Evolutionary conservation across 2,797 vertebrate genomes (phyloP).

Genomic region (Diceros bicornis): DNA sequence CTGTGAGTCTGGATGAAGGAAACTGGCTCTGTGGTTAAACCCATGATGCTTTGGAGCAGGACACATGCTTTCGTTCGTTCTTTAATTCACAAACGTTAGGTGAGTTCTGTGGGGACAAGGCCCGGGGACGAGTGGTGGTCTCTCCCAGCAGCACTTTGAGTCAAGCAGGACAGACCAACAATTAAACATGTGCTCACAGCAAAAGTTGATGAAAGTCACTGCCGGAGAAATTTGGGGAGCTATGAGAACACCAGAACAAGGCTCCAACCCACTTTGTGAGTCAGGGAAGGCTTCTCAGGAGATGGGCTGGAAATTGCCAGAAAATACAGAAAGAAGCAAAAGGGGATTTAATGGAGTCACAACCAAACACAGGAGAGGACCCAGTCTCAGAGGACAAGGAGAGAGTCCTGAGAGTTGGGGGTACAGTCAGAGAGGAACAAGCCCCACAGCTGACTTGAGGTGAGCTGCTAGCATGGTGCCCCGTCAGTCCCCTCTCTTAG

Average conservation of each 20-base stretch:
- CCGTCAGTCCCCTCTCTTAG: neutral
- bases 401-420: neutral
- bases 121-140: neutral
- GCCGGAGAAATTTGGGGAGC: neutral
- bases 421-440: accelerated
- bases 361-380: neutral
- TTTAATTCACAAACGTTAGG: neutral
- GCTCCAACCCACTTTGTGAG: neutral
- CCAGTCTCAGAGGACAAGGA: neutral
- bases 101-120: too few species aligned
- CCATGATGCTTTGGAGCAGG: neutral
- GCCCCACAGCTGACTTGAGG: neutral
- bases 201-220: accelerated
- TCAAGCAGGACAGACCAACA: neutral
- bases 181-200: accelerated
- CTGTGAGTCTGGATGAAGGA: neutral
- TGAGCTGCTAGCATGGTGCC: neutral
- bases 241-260: accelerated
- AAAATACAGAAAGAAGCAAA: neutral
- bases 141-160: neutral
- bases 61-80: neutral
- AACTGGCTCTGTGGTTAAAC: neutral
- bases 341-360: neutral
- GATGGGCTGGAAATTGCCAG: neutral
- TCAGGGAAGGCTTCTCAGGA: neutral